Evolutionary conservation across 2,797 vertebrate species (phyloP).

Genomic region (Rhinatrema bivittatum): DNA sequence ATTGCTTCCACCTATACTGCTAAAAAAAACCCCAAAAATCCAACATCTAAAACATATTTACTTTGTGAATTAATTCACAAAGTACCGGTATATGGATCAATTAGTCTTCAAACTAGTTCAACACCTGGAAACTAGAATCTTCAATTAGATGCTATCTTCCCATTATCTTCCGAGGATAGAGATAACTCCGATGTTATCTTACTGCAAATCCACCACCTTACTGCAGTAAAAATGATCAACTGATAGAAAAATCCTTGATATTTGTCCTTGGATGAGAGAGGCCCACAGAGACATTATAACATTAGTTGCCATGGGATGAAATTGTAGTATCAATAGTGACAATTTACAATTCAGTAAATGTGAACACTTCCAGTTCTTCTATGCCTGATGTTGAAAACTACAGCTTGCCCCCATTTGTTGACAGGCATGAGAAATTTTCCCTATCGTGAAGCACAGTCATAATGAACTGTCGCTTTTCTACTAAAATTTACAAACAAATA

Average conservation of each 20-base stretch:
- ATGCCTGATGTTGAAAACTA: too few species aligned
- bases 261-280: conserved; percentile 66
- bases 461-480: too few species aligned
- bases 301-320: conserved; percentile 30
- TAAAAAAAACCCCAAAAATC: too few species aligned
- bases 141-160: conserved; percentile 62
- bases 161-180: conserved; percentile 56
- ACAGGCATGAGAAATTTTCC: too few species aligned
- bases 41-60: too few species aligned
- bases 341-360: conserved; percentile 49
- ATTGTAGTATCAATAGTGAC: conserved; percentile 18
- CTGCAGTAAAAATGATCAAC: conserved; percentile 76
- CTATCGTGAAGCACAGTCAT: too few species aligned
- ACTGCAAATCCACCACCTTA: conserved; percentile 64
- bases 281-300: conserved; percentile 36
- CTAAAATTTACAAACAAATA: too few species aligned
- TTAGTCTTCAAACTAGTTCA: conserved; percentile 59
- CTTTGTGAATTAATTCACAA: too few species aligned
- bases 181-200: conserved; percentile 83
- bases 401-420: too few species aligned
- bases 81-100: too few species aligned
- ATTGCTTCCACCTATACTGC: too few species aligned
- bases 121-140: conserved; percentile 51
- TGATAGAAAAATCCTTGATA: conserved; percentile 66
- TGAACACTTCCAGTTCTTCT: conserved; percentile 33